Base-by-base conservation (phyloP, 2,797 vertebrate species). In the Apogon talboti region DNA sequence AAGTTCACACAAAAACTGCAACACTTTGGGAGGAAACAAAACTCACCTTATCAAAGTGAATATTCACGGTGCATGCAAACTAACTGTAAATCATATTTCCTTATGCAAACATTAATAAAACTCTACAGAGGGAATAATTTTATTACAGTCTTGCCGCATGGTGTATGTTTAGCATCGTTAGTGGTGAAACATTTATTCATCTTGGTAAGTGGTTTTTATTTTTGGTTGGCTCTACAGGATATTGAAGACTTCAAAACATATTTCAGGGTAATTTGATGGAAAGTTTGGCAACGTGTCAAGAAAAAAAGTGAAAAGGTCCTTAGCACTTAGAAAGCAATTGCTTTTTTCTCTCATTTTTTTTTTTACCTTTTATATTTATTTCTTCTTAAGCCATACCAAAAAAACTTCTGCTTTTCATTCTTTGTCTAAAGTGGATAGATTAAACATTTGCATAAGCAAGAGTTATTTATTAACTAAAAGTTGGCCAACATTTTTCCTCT, bases 1-100 rank as follows among this genome's bases (percentile, higher is more conserved):
- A 56, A 44, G 58, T 71, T 86, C 66, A 66, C 55, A 67, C 74
- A 75, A 41, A 73, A 76, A 82, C 45, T 62, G 15, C 21, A 69
- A 81, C 37, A 70, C 71, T 66, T 76, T 9, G 57, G 50, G 46
- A 57, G 53, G 77, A 63, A 75, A 74, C 56, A 66, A 49, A 46
- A 79, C 58, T 60, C 71, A 52, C 66, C 46, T 66, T 56, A 33
- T 18, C 16, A 41, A 18, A 45, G 56, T 59, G 58, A 35, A 52
- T 43, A 59, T 72, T 74, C 44, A 59, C 43, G 28, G 33, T 38
- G 19, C 28, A 68, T 33, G 59, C 28, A 75, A 70, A 73, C 43
- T 19, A 30, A 63, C 14, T n/a, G 18, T 49, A 73, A 66, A 53
- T 21, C 28, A 49, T 43, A 66, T 48, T 49, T 66, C 35, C 21